Evolutionary conservation across 2,797 vertebrate species (phyloP).

Genomic region (Pagetopsis macropterus): DNA sequence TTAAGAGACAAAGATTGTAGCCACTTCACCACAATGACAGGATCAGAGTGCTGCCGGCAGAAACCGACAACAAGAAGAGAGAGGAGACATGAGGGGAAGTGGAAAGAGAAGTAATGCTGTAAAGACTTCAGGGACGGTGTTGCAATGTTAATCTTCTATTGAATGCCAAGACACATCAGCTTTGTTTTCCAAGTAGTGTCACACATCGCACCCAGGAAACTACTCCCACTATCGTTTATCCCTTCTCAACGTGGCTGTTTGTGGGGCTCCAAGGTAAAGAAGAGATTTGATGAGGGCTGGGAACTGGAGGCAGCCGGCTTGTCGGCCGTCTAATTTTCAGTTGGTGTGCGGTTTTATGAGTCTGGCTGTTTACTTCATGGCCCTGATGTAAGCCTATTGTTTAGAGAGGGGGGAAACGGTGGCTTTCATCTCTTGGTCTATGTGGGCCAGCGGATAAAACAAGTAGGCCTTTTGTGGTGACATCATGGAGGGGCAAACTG

Average conservation of each 20-base stretch:
- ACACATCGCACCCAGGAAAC: slow-evolving; percentile 26
- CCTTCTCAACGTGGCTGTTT: slow-evolving; percentile 36
- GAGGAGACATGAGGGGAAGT: slow-evolving; percentile 27
- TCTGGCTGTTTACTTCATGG: slow-evolving; percentile 61
- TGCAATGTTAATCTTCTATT: slow-evolving; percentile 54
- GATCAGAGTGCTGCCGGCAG: slow-evolving; percentile 43
- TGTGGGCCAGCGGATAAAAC: slow-evolving; percentile 58
- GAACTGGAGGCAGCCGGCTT: slow-evolving; percentile 39
- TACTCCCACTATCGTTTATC: slow-evolving; percentile 41
- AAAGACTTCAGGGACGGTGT: slow-evolving; percentile 45
- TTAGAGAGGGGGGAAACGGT: slow-evolving; percentile 50
- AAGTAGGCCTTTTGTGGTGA: slow-evolving; percentile 48
- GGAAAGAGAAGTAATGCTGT: slow-evolving; percentile 14
- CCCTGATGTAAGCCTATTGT: slow-evolving; percentile 62
- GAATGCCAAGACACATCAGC: slow-evolving; percentile 52
- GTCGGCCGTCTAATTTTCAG: slow-evolving; percentile 48
- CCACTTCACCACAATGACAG: slow-evolving; percentile 44
- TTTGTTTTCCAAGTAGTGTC: slow-evolving; percentile 43
- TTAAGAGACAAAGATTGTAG: slow-evolving; percentile 23
- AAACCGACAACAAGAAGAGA: slow-evolving; percentile 14
- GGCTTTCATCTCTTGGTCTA: slow-evolving; percentile 59
- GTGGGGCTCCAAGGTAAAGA: slow-evolving; percentile 39
- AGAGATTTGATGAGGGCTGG: slow-evolving; percentile 41
- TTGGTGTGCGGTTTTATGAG: slow-evolving; percentile 60
- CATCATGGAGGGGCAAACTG: slow-evolving; percentile 38